These are phyloP conservation scores for Pipra filicauda DNA, from an alignment of 2,113 vertebrate species.

Conservation along the genomic window DNA sequence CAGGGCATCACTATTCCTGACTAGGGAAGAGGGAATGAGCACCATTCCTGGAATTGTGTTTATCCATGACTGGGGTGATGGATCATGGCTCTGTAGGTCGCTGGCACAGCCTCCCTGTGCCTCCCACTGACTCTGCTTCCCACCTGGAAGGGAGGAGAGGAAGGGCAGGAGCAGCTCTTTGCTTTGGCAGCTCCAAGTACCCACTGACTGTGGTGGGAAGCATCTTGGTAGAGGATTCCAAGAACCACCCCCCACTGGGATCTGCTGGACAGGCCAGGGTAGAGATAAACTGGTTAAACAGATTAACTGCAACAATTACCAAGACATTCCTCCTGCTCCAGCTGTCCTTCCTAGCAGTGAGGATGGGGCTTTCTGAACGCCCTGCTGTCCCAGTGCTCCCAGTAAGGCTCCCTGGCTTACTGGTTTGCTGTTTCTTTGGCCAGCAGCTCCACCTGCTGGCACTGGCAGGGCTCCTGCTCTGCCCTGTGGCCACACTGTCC, in stretches of 20 bases:
- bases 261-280: background rate
- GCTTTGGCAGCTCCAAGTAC: background rate
- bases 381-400: background rate
- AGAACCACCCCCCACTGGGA: background rate
- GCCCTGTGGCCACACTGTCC: background rate
- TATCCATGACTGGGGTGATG: background rate
- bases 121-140: background rate
- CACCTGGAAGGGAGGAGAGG: background rate
- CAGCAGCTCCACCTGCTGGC: slow-evolving; percentile 57
- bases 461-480: background rate
- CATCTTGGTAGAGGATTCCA: background rate
- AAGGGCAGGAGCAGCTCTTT: background rate
- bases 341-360: background rate
- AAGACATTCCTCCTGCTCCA: background rate
- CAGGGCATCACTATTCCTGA: background rate
- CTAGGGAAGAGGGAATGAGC: background rate
- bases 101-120: background rate
- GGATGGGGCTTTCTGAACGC: background rate
- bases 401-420: background rate
- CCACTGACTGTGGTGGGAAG: fast-evolving
- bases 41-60: background rate
- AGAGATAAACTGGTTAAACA: background rate
- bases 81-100: background rate
- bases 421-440: background rate
- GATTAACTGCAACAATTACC: background rate